Percentiles rank a stretch among this genome's conserved stretches.
phyloP scores from a whole-genome alignment of 1,140 invertebrate genomes.

The Piezodorus guildinii region DNA sequence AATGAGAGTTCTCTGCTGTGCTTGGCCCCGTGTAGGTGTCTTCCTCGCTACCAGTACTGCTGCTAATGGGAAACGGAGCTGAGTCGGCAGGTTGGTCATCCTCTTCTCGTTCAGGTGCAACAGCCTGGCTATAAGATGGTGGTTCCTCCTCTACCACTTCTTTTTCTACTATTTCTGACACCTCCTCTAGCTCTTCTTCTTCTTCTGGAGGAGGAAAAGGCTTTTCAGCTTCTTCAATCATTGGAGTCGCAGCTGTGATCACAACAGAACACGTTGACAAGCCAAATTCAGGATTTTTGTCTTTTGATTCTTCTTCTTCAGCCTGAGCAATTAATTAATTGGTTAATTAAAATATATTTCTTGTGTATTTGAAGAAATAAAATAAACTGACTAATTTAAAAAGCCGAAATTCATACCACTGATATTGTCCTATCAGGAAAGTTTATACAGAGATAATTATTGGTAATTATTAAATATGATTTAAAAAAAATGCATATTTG shows the following conservation, averaged over 20 bases:
- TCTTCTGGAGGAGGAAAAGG: conserved; percentile 43
- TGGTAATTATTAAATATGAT: too few species aligned
- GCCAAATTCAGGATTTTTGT: conserved; percentile 31
- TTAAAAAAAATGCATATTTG: too few species aligned
- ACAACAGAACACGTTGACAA: conserved; percentile 73
- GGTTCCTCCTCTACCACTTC: conserved; percentile 20
- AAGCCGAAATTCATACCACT: too few species aligned
- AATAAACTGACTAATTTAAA: too few species aligned
- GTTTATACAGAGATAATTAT: too few species aligned
- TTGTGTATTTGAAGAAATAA: too few species aligned
- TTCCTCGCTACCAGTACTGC: conserved; percentile 46
- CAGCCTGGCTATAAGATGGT: conserved; percentile 3
- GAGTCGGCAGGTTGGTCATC: conserved; percentile 33
- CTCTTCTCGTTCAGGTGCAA: not conserved
- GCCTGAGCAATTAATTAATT: not conserved
- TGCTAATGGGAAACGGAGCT: conserved; percentile 43
- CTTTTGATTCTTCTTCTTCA: conserved; percentile 17
- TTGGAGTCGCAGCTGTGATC: conserved; percentile 77
- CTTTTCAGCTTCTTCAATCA: conserved; percentile 60
- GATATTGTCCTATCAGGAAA: too few species aligned
- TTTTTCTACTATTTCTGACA: conserved; percentile 25
- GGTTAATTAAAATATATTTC: too few species aligned
- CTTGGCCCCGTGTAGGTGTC: conserved; percentile 46
- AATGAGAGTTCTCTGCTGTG: conserved; percentile 46
- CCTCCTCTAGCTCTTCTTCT: conserved; percentile 21